Conservation (phyloP, 1,140 invertebrate genomes). For the Papilio dardanus region DNA sequence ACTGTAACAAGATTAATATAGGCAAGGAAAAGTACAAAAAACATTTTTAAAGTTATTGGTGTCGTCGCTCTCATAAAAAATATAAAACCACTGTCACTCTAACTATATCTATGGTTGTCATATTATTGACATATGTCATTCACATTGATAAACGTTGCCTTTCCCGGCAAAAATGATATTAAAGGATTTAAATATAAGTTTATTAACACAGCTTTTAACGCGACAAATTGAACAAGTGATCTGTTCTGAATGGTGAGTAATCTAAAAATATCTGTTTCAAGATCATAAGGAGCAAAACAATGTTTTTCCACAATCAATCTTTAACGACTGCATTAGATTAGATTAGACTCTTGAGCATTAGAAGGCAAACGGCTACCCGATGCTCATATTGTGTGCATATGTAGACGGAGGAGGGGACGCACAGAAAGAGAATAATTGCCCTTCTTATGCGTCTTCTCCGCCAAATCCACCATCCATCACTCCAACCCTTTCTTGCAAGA, state of each 20-base stretch:
- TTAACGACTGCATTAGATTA: not conserved
- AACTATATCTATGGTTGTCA: not conserved
- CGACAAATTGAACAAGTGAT: slow-evolving; percentile 55
- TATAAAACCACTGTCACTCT: not conserved
- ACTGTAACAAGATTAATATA: too few relatives aligned
- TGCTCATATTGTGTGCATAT: too few relatives aligned
- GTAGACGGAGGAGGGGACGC: too few relatives aligned
- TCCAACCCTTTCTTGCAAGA: too few relatives aligned
- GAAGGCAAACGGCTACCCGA: too few relatives aligned
- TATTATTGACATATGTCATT: not conserved
- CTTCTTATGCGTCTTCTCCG: too few relatives aligned
- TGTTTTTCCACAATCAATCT: not conserved
- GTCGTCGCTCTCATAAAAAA: not conserved
- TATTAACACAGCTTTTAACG: slow-evolving; percentile 48
- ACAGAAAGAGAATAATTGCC: too few relatives aligned
- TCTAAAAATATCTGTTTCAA: not conserved
- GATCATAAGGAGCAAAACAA: not conserved
- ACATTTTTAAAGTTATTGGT: not conserved
- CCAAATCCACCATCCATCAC: too few relatives aligned
- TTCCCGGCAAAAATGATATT: slow-evolving; percentile 49
- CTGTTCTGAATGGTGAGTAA: slow-evolving; percentile 67
- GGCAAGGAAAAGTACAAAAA: not conserved
- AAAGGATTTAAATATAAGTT: slow-evolving; percentile 47
- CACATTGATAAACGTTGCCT: not conserved
- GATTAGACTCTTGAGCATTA: too few relatives aligned